Conservation (phyloP, 2,888 invertebrate genomes). For the Campaea margaritaria region DNA sequence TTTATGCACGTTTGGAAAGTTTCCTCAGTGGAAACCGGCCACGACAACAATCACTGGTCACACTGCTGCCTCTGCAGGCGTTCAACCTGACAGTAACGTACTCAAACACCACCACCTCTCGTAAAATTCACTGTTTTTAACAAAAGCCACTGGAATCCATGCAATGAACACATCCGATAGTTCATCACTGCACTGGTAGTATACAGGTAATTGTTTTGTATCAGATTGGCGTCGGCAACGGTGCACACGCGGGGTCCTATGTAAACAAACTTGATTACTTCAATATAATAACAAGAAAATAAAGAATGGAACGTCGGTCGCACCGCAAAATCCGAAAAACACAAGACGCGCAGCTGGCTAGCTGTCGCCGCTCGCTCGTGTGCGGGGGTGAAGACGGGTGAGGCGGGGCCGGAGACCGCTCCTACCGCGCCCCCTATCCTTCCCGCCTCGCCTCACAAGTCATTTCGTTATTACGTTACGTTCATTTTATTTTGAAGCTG, state of each 20-base stretch:
- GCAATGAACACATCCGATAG: constrained; percentile 65
- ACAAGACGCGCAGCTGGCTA: constrained; percentile 82
- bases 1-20: constrained; percentile 84
- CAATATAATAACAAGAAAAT: constrained; percentile 63
- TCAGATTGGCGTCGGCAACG: constrained; percentile 48
- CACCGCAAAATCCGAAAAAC: constrained; percentile 81
- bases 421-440: constrained; percentile 71
- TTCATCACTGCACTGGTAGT: constrained; percentile 63
- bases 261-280: constrained; percentile 65
- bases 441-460: constrained; percentile 74
- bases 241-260: constrained; percentile 62
- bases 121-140: constrained; percentile 77
- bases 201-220: constrained; percentile 44
- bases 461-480: constrained; percentile 73
- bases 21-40: constrained; percentile 82
- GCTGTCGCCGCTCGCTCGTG: constrained; percentile 77
- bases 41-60: constrained; percentile 84
- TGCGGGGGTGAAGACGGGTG: constrained; percentile 68
- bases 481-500: constrained; percentile 73
- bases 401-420: constrained; percentile 61
- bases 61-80: constrained; percentile 72
- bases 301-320: constrained; percentile 76
- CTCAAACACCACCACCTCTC: constrained; percentile 72
- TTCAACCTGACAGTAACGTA: constrained; percentile 70
- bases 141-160: constrained; percentile 81